A percentile compares a stretch with the other conserved stretches of the same genome.
Conservation (phyloP, 2,888 invertebrate genomes). For the Dorcus hopei region DNA sequence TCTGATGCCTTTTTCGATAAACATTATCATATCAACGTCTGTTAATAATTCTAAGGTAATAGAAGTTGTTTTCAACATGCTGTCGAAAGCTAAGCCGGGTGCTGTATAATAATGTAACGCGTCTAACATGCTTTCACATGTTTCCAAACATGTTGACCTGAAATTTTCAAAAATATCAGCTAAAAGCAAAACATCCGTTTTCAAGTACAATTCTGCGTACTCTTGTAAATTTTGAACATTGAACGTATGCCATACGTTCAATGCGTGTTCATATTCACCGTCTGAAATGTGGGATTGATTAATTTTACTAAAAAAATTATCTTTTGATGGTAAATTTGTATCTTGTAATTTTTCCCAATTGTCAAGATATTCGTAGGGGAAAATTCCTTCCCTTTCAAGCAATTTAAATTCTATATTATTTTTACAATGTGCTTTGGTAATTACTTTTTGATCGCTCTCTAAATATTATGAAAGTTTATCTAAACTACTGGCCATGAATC, state of each 20-base stretch:
- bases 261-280: conserved; percentile 34
- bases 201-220: conserved; percentile 40
- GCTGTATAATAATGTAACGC: conserved; percentile 32
- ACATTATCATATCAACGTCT: conserved; percentile 5
- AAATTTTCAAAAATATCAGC: conserved; percentile 44
- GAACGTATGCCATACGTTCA: conserved; percentile 38
- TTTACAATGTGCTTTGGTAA: no score
- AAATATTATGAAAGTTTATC: no score
- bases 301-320: no score
- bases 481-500: no score
- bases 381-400: no score
- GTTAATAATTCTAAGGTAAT: conserved; percentile 14
- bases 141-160: conserved; percentile 27
- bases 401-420: no score
- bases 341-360: no score
- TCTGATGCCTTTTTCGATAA: conserved; percentile 10
- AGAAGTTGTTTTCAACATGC: conserved; percentile 31
- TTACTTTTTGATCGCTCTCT: no score
- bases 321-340: no score
- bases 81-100: conserved; percentile 34
- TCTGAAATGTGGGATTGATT: conserved; percentile 24
- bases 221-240: conserved; percentile 34
- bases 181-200: conserved; percentile 40
- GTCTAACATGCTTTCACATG: conserved; percentile 38
- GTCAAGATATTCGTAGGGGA: no score